Evolutionary conservation across 2,888 invertebrate species (phyloP).

Genomic region (Cantharis rustica): DNA sequence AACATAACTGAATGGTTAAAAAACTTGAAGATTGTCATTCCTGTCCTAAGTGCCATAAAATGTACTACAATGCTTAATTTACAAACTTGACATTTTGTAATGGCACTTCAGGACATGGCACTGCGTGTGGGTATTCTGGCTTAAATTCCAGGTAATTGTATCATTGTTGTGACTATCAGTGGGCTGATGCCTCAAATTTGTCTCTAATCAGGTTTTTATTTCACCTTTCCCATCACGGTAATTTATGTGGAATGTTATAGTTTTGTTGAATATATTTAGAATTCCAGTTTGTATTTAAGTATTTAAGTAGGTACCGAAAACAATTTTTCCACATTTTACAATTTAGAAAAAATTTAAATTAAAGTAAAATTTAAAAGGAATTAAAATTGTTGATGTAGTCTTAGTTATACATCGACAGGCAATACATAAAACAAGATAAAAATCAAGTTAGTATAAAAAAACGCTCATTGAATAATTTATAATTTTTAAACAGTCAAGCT

Average conservation of each 20-base stretch:
- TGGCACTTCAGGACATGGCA: not conserved
- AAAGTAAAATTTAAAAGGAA: not conserved
- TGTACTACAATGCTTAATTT: not conserved
- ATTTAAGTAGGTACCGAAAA: too few relatives aligned
- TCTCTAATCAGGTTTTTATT: not conserved
- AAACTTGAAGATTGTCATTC: too few relatives aligned
- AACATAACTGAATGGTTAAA: too few relatives aligned
- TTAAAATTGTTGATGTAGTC: not conserved
- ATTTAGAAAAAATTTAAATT: not conserved
- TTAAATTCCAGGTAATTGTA: not conserved
- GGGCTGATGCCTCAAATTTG: not conserved
- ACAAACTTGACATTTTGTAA: not conserved
- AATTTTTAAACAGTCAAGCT: conserved; percentile 7
- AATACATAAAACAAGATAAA: conserved; percentile 1
- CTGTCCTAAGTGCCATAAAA: not conserved
- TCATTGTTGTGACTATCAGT: not conserved
- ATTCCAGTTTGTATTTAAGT: not conserved
- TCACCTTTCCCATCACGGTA: not conserved
- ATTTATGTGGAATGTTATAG: not conserved
- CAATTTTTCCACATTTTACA: too few relatives aligned
- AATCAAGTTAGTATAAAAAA: not conserved
- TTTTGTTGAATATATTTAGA: not conserved
- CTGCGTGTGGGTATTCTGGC: not conserved
- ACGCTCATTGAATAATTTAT: conserved; percentile 6
- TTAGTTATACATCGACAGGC: not conserved